phyloP scores from a whole-genome alignment of 1,140 invertebrate genomes.

The Diorhabda carinulata region DNA sequence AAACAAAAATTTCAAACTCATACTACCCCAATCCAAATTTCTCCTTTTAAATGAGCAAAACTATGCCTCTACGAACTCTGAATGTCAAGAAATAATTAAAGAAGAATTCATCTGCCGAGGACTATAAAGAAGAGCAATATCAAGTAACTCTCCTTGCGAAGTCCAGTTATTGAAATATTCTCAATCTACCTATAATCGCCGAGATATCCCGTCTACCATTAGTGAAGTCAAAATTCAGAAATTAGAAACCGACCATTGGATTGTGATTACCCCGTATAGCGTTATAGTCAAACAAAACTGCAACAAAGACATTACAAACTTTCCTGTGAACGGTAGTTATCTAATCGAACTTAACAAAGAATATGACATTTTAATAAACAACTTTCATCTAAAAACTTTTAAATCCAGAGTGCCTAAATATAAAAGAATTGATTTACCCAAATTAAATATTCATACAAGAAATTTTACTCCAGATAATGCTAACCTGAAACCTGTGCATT shows the following conservation, averaged over 20 bases:
- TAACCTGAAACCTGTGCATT: no score
- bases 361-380: neutral
- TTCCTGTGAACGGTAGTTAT: neutral
- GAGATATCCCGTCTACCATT: neutral
- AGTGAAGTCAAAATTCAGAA: conserved; percentile 1
- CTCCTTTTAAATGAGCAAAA: conserved; percentile 7
- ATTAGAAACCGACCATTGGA: neutral
- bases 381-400: neutral
- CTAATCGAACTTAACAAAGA: neutral
- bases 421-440: neutral
- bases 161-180: conserved; percentile 1
- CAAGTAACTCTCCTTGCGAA: neutral
- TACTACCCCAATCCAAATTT: conserved; percentile 7
- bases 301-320: neutral
- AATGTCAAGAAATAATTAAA: neutral
- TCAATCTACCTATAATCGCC: neutral
- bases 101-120: conserved; percentile 10
- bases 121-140: neutral
- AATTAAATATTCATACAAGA: no score
- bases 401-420: neutral
- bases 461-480: no score
- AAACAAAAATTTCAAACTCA: neutral
- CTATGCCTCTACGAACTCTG: neutral
- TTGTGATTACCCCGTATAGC: neutral
- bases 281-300: neutral